phyloP scores from a whole-genome alignment of 2,888 invertebrate genomes.

The Sipha maydis region DNA sequence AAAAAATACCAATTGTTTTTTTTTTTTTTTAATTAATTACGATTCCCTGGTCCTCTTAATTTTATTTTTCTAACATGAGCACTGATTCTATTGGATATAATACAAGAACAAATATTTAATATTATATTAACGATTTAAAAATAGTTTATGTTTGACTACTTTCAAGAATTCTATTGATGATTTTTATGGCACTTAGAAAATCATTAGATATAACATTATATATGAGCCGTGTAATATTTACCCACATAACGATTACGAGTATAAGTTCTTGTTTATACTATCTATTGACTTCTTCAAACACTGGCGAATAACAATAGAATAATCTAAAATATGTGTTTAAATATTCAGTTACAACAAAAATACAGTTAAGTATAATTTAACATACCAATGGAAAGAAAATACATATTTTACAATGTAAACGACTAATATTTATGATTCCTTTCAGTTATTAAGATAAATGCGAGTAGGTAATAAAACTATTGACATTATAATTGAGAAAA shows the following conservation, averaged over 20 bases:
- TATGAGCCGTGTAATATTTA: neutral
- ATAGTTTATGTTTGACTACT: neutral
- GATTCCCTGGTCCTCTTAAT: no score
- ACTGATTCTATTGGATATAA: no score
- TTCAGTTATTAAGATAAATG: neutral
- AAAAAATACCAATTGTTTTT: no score
- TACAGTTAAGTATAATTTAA: neutral
- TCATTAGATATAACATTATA: neutral
- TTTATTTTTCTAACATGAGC: no score
- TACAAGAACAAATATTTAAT: neutral
- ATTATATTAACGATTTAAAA: neutral
- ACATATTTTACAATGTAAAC: neutral
- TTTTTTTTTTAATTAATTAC: no score
- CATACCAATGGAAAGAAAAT: neutral
- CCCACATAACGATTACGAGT: neutral
- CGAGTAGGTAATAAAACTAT: neutral
- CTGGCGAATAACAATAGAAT: neutral
- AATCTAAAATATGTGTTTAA: slow-evolving; percentile 17
- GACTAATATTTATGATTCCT: neutral
- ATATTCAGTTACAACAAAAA: slow-evolving; percentile 9
- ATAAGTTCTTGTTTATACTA: slow-evolving; percentile 3
- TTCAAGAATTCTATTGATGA: slow-evolving; percentile 1
- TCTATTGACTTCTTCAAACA: slow-evolving; percentile 3
- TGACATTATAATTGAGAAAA: neutral
- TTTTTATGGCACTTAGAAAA: slow-evolving; percentile 13